Percentiles rank a stretch among this genome's conserved stretches.
Evolutionary conservation across 2,113 vertebrate genomes (phyloP).

Genomic region (Actinemys pallida): DNA sequence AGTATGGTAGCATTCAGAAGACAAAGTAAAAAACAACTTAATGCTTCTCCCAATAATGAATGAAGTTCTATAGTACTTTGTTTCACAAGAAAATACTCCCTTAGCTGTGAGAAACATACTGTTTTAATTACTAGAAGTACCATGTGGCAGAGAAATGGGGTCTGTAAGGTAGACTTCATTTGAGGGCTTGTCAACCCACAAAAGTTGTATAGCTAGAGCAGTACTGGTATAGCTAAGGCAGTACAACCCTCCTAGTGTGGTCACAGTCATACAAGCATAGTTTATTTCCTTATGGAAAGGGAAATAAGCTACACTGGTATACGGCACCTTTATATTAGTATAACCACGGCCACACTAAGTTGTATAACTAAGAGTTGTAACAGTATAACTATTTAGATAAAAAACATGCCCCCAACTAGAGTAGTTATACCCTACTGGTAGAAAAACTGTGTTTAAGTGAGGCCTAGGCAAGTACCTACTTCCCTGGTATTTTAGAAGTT

Average conservation of each 20-base stretch:
- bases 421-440: background rate
- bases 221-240: too few species aligned
- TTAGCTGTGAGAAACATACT: background rate
- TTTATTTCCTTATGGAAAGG: background rate
- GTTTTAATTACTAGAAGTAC: background rate
- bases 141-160: background rate
- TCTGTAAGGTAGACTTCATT: background rate
- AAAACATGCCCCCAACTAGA: background rate
- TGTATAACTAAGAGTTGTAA: too few species aligned
- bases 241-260: background rate
- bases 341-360: too few species aligned
- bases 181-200: background rate
- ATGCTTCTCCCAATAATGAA: background rate
- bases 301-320: background rate
- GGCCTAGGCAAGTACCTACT: background rate
- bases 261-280: too few species aligned
- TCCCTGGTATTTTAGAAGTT: background rate
- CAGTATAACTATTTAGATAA: too few species aligned
- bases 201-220: background rate
- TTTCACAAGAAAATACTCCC: too few species aligned
- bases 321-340: too few species aligned
- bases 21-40: too few species aligned
- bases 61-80: background rate
- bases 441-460: background rate
- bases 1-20: too few species aligned